phyloP scores from a whole-genome alignment of 1,140 invertebrate genomes.

The Leptinotarsa lineolata region DNA sequence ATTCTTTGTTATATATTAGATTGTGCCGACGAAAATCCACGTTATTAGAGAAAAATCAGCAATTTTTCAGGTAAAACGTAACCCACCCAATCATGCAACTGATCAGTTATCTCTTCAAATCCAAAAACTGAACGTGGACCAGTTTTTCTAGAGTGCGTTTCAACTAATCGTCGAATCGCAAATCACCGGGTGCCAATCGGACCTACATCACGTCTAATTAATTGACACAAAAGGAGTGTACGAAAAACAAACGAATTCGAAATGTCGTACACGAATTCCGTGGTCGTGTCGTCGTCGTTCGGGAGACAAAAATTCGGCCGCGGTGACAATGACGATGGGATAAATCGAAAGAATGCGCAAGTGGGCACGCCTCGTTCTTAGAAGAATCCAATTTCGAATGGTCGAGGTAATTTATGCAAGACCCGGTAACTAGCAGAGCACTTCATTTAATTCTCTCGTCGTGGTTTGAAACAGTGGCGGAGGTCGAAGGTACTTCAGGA shows the following conservation, averaged over 20 bases:
- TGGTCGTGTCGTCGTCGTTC: not conserved
- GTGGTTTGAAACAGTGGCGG: constrained; percentile 8
- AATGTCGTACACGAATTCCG: not conserved
- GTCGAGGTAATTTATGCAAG: constrained; percentile 19
- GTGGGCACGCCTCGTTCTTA: constrained; percentile 11
- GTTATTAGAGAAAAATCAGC: no score
- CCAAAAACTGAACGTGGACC: no score
- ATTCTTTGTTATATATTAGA: no score
- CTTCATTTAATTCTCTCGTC: constrained; percentile 13
- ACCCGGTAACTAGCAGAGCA: constrained; percentile 16
- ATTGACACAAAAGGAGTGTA: not conserved
- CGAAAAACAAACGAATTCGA: constrained; percentile 2
- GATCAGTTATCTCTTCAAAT: no score
- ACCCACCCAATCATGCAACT: no score
- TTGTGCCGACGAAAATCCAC: no score
- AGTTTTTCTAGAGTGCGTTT: no score
- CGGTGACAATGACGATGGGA: not conserved
- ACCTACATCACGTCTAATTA: no score
- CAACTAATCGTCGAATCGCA: no score
- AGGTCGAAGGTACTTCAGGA: not conserved
- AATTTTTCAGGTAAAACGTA: no score
- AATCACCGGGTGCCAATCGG: no score
- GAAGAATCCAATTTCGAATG: constrained; percentile 11
- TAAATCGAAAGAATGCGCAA: constrained; percentile 1
- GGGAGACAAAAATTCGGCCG: not conserved